A percentile compares a stretch with the other conserved stretches of the same genome.
Evolutionary conservation across 2,113 vertebrate genomes (phyloP).

Genomic region (Caracal caracal): DNA sequence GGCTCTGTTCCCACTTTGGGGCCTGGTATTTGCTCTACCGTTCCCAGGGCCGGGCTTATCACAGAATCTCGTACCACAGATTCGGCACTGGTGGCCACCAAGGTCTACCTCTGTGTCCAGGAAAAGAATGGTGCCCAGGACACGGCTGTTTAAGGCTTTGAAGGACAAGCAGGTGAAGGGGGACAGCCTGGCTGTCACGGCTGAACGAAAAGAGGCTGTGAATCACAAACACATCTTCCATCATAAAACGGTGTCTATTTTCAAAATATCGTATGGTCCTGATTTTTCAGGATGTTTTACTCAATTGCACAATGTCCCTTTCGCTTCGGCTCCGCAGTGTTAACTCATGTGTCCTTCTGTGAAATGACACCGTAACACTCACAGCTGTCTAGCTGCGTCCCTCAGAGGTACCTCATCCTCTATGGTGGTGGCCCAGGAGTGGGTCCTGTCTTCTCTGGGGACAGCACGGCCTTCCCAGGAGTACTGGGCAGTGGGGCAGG

Average conservation of each 20-base stretch:
- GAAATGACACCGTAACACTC: not conserved
- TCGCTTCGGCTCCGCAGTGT: not conserved
- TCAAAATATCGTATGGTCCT: not conserved
- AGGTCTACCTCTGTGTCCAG: not conserved
- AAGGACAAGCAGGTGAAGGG: not conserved
- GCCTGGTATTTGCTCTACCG: not conserved
- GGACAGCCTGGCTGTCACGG: accelerated
- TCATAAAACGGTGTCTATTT: not conserved
- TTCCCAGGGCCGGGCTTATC: not conserved
- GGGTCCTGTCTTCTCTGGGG: not conserved
- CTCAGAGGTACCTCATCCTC: constrained; percentile 7
- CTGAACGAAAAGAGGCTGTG: not conserved
- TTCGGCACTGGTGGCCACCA: not conserved
- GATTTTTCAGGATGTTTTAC: not conserved
- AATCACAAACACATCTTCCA: not conserved
- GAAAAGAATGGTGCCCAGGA: not conserved
- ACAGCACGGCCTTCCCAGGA: constrained; percentile 45
- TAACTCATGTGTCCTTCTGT: not conserved
- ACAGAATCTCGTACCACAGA: not conserved
- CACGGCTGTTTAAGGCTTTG: not conserved
- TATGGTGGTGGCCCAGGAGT: not conserved
- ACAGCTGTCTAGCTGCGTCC: not conserved
- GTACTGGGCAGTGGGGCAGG: not conserved
- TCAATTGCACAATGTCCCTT: not conserved
- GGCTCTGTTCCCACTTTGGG: not conserved